Percentiles rank a stretch among this genome's conserved stretches.
Evolutionary conservation across 1,140 invertebrate genomes (phyloP).

Genomic region (Asbolus verrucosus): DNA sequence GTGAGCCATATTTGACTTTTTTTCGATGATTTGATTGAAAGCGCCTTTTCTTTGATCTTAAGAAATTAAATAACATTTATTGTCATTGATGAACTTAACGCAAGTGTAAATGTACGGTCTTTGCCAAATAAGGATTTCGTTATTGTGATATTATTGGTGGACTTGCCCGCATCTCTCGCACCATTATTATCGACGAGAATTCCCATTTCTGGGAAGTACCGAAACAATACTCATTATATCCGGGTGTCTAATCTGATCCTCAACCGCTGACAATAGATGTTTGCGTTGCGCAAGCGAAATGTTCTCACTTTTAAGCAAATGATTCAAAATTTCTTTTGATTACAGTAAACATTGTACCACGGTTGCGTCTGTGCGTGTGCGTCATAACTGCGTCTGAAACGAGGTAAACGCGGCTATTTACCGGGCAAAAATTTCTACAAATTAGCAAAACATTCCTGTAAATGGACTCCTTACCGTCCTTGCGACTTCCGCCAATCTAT

Average conservation of each 20-base stretch:
- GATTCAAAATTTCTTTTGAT: neutral
- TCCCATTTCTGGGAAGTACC: neutral
- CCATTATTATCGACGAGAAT: neutral
- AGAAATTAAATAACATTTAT: too few relatives aligned
- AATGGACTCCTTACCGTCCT: too few relatives aligned
- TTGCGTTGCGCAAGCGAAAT: neutral
- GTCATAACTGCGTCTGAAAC: neutral
- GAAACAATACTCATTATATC: neutral
- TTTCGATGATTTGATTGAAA: too few relatives aligned
- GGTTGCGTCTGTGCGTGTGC: slow-evolving; percentile 1
- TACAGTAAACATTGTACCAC: too few relatives aligned
- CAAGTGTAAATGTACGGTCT: too few relatives aligned
- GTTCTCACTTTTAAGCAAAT: neutral
- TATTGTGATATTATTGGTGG: too few relatives aligned
- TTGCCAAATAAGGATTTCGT: too few relatives aligned
- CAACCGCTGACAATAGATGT: neutral
- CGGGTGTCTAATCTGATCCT: neutral
- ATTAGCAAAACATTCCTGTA: slow-evolving; percentile 37
- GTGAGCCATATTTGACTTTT: too few relatives aligned
- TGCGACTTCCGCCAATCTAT: slow-evolving; percentile 7
- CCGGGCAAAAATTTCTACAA: slow-evolving; percentile 39
- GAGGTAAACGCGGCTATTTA: slow-evolving; percentile 16
- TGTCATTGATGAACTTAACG: too few relatives aligned
- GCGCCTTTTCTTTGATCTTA: too few relatives aligned
- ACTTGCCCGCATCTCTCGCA: slow-evolving; percentile 1